Conservation (phyloP, 1,140 invertebrate species). For the Drosophila ironensis region DNA sequence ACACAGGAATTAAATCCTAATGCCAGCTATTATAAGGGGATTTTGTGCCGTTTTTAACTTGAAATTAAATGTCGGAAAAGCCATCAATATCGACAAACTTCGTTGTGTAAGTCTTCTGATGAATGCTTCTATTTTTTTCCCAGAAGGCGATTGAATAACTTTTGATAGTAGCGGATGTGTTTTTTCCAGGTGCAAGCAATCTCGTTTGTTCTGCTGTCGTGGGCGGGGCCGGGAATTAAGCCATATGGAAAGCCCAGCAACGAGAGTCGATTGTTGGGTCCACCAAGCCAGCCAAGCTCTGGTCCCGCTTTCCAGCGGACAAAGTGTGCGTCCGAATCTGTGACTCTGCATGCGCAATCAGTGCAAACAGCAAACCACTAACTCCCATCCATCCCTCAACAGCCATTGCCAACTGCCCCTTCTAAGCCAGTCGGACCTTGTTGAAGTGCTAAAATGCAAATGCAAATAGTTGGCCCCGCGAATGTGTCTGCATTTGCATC, state of each 20-base stretch:
- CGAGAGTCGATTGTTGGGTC: conserved; percentile 7
- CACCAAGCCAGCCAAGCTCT: too few species aligned
- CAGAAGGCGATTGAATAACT: too few species aligned
- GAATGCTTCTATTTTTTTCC: too few species aligned
- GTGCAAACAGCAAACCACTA: conserved; percentile 48
- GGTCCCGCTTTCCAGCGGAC: neutral
- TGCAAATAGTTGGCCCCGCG: conserved; percentile 66
- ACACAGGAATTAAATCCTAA: neutral
- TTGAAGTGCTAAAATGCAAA: conserved; percentile 75
- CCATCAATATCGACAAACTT: too few species aligned
- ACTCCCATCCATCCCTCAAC: neutral
- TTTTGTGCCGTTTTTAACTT: too few species aligned
- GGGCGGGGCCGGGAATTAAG: conserved; percentile 38
- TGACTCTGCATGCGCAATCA: conserved; percentile 78
- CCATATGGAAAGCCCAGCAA: conserved; percentile 29
- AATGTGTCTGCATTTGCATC: conserved; percentile 51
- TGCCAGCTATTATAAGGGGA: neutral
- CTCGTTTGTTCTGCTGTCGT: conserved; percentile 16
- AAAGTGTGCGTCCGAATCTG: conserved; percentile 44
- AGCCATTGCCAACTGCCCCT: neutral
- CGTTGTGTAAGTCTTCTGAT: too few species aligned
- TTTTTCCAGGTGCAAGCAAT: conserved; percentile 5
- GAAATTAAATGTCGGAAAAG: too few species aligned
- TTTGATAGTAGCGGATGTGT: neutral
- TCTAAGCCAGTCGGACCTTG: conserved; percentile 24